Base-by-base conservation (phyloP, 2,888 invertebrate genomes). In the Nebria salina region DNA sequence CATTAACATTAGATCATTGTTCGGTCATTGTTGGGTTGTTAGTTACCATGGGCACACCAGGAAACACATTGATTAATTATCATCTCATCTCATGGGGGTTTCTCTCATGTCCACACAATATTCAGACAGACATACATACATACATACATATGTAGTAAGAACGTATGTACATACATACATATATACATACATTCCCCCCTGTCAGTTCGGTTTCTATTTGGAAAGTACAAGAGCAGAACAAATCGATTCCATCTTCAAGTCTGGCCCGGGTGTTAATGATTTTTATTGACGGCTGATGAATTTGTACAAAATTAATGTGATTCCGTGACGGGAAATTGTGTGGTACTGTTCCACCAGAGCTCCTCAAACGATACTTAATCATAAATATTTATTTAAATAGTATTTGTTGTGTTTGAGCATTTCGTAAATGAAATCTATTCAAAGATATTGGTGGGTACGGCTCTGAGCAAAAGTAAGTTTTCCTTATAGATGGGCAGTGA, bases 1-100 rank as follows among this genome's bases (percentile, higher is more conserved):
- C 76, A 81, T 81, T 81, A 81, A 76, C 81, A 72, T 81, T 81
- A 76, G 81, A 81, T 76, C 76, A 81, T 81, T 81, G 81, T 81
- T 81, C 80, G 64, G 64, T 76, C 65, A 81, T 81, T 81, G 78
- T 78, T 73, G 65, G 65, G 65, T 76, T 34, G 34, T 34, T 34
- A 34, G 34, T 34, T 76, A 20, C 80, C 65, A 66, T 43, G 64
- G 43, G 72, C 80, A 26, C 80, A 75, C 75, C 75, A 80, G 75
- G 80, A 75, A 80, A 75, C 70, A 80, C 72, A 68, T 80, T 80
- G 80, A 80, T 80, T 80, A 80, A 80, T 80, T 80, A 80, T 75
- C 43, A 70, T 70, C 64, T 68, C 75, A 70, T 64, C 80, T 70
- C 42, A 41, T 15, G 80, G 80, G 72, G 78, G 73, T 73, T 54